Evolutionary conservation across 2,888 invertebrate genomes (phyloP).

Genomic region (Phyto melanocephala): DNA sequence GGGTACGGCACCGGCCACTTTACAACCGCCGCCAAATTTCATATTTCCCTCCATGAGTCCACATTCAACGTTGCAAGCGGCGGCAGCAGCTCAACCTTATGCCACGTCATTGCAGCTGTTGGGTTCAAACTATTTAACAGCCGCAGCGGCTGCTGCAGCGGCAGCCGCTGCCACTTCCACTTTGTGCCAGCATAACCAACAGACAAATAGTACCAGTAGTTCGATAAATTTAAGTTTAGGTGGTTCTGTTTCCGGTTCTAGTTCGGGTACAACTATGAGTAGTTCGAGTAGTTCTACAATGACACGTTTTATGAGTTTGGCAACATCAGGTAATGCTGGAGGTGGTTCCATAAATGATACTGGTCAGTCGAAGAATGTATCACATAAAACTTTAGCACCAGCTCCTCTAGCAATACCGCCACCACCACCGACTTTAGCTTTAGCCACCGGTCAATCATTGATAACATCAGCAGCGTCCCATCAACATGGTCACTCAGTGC

Average conservation of each 20-base stretch:
- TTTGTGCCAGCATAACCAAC: constrained; percentile 82
- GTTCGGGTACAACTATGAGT: constrained; percentile 68
- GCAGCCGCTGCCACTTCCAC: constrained; percentile 77
- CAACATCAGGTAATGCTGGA: constrained; percentile 68
- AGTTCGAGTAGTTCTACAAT: constrained; percentile 62
- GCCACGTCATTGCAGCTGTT: constrained; percentile 83
- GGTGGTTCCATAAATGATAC: constrained; percentile 48
- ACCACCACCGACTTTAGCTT: constrained; percentile 63
- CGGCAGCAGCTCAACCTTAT: constrained; percentile 70
- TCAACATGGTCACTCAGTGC: constrained; percentile 50
- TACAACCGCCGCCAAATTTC: constrained; percentile 75
- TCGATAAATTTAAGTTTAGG: constrained; percentile 73
- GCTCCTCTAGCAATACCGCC: constrained; percentile 32
- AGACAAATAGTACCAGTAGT: constrained; percentile 80
- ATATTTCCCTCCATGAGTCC: constrained; percentile 75
- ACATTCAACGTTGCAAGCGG: constrained; percentile 71
- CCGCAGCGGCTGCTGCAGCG: constrained; percentile 75
- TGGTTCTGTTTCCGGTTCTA: constrained; percentile 54
- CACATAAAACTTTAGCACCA: constrained; percentile 45
- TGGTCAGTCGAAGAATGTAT: constrained; percentile 52
- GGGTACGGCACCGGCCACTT: constrained; percentile 70
- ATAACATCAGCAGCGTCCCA: constrained; percentile 43
- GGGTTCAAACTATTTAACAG: constrained; percentile 81
- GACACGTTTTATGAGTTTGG: constrained; percentile 72
- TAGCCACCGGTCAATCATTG: constrained; percentile 59